Conservation (phyloP, 2,113 vertebrate genomes). For the Apaloderma vittatum region DNA sequence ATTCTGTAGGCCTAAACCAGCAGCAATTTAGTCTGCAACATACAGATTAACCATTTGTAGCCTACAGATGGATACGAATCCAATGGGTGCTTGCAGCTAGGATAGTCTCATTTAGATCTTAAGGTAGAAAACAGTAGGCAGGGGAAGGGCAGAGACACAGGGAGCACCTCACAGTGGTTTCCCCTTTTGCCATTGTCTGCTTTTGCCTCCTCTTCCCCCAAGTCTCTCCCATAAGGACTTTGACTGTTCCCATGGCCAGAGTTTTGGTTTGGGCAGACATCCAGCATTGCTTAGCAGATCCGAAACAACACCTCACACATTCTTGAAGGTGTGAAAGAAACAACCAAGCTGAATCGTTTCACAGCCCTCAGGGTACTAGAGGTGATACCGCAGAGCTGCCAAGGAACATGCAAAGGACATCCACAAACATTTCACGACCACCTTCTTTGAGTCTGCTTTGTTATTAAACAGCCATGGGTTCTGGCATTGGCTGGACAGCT, state of each 20-base stretch:
- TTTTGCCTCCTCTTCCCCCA: not conserved
- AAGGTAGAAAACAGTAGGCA: not conserved
- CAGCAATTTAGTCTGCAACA: not conserved
- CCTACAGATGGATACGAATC: not conserved
- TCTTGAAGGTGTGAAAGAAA: constrained; percentile 67
- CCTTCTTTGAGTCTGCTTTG: constrained; percentile 19
- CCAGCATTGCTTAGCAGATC: constrained; percentile 56
- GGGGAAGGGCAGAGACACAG: not conserved
- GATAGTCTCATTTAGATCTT: not conserved
- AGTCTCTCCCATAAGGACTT: constrained; percentile 31
- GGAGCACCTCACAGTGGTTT: not conserved
- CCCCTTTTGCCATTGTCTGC: not conserved
- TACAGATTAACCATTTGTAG: not conserved
- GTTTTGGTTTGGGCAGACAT: constrained; percentile 44
- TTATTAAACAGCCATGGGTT: constrained; percentile 12
- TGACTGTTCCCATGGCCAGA: constrained; percentile 25
- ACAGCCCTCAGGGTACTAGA: not conserved
- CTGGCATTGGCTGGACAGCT: constrained; percentile 5
- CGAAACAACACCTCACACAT: constrained; percentile 50
- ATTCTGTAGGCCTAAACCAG: not conserved
- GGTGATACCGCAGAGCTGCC: constrained; percentile 9
- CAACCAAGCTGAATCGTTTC: constrained; percentile 45
- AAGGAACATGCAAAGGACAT: constrained; percentile 39
- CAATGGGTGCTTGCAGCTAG: not conserved
- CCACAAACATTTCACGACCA: constrained; percentile 63